Percentiles rank a stretch among this genome's conserved stretches.
Evolutionary conservation across 2,888 invertebrate genomes (phyloP).

Genomic region (Drosophila nigricruria): DNA sequence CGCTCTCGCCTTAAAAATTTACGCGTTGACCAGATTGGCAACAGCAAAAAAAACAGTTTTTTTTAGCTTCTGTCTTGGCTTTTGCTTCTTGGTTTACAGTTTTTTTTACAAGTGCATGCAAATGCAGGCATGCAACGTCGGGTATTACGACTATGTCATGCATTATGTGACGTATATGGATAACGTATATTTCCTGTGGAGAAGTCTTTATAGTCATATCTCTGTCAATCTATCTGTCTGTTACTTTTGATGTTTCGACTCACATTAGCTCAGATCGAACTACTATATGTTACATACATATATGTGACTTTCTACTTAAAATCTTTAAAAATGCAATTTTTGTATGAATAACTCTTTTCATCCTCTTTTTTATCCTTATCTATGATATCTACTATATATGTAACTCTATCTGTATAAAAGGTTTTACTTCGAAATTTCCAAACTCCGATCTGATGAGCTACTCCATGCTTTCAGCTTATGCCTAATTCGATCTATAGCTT

Average conservation of each 20-base stretch:
- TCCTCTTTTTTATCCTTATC: no score
- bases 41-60: not conserved
- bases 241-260: no score
- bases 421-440: not conserved
- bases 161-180: not conserved
- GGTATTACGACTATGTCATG: not conserved
- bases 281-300: no score
- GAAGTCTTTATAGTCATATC: not conserved
- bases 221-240: no score
- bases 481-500: not conserved
- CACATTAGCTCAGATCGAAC: no score
- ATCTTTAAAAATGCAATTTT: no score
- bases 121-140: not conserved
- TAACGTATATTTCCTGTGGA: not conserved
- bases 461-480: not conserved
- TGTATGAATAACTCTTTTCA: no score
- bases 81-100: slow-evolving; percentile 26
- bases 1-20: slow-evolving; percentile 16
- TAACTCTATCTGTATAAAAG: not conserved
- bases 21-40: slow-evolving; percentile 39
- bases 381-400: no score
- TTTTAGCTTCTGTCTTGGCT: slow-evolving; percentile 8
- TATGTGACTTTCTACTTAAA: no score
- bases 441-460: not conserved
- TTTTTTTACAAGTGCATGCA: slow-evolving; percentile 36